Evolutionary conservation across 2,888 invertebrate species (phyloP), one percentile per base, ranked within the genome.

Genomic region (Dynastes hyllus): DNA sequence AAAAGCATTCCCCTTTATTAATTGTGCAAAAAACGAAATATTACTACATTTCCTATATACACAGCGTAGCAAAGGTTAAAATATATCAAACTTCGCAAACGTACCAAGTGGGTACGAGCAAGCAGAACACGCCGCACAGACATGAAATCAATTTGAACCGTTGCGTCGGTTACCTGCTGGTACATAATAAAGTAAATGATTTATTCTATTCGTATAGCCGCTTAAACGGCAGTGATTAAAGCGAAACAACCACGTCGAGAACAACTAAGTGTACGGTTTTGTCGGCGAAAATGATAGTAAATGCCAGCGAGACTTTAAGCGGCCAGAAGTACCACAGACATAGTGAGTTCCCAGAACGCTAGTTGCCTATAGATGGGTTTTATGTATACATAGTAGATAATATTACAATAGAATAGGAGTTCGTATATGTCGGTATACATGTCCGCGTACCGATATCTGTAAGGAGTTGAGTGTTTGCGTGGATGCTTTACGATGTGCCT

Each of bases 151-250:
- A 71, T 71, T 71, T 71, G 8, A 71, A 71, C 58, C 58, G 58
- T 37, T 58, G 73, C 58, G 58, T 58, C 58, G 22, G 73, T 58
- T 58, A 73, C 73, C 73, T 73, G 73, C 73, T 58, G 73, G 58
- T 73, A 58, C 58, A 73, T 58, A 73, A 73, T 73, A 73, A 73
- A 73, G 40, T 73, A 73, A 73, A 73, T 73, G 73, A 73, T 73
- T 73, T 73, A 73, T 61, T 73, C 73, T 27, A 73, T 73, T 73
- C 73, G 29, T 61, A 40, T 45, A 45, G 73, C 58, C 27, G 40
- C 58, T 32, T 58, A 73, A 73, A 58, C 58, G 22, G 73, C 58
- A 13, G 27, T 58, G 58, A 73, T 73, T 61, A 58, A 73, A 73
- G 73, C 73, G 73, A 73, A 73, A 73, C 73, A 73, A 58, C 58